Evolutionary conservation across 2,113 vertebrate species (phyloP), one percentile per base, ranked within the genome.

Genomic region (Cebidichthys violaceus): DNA sequence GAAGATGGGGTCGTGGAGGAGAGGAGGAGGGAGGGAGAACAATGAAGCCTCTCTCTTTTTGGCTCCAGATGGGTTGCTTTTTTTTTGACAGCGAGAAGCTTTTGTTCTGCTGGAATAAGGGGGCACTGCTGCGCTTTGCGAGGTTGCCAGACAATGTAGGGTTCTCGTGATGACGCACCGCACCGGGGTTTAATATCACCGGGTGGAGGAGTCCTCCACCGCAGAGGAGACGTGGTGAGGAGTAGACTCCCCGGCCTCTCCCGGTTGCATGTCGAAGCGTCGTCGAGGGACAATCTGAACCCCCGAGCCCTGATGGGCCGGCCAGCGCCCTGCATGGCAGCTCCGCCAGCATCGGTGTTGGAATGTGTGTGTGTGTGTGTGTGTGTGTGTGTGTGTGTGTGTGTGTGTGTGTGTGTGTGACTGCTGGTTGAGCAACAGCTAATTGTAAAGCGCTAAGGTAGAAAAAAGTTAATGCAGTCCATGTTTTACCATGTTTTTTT

Each of bases 31-130:
- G 82, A 59, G 68, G 59, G 78, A 85, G 89, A 91, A 92, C 91
- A 93, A 93, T 92, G 86, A 69, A 83, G 79, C 81, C 81, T 87
- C 86, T 90, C 78, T 90, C 78, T 90, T 62, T 82, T 17, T 18
- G 60, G 72, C 83, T 86, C 87, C 87, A 92, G 87, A 92, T 88
- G 87, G 86, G 86, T 35, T 33, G 71, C 77, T 84, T 77, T 89
- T 22, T 89, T 24, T 89, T 22, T 89, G 87, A 91, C 88, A 90
- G 87, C 87, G 81, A 66, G 20, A 50, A 81, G 86, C 88, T 86
- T 92, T 87, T 93, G 88, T 90, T 90, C 77, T 69, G 41, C 1
- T 75, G 1, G 50, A 86, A 79, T 66, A 52, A 80, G 70, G n/a
- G 82, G 89, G 77, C 83, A 86, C 69, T 37, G 82, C 77, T 57